A percentile compares a stretch with the other conserved stretches of the same genome.
Evolutionary conservation across 2,113 vertebrate genomes (phyloP).

Genomic region (Plectropomus leopardus): DNA sequence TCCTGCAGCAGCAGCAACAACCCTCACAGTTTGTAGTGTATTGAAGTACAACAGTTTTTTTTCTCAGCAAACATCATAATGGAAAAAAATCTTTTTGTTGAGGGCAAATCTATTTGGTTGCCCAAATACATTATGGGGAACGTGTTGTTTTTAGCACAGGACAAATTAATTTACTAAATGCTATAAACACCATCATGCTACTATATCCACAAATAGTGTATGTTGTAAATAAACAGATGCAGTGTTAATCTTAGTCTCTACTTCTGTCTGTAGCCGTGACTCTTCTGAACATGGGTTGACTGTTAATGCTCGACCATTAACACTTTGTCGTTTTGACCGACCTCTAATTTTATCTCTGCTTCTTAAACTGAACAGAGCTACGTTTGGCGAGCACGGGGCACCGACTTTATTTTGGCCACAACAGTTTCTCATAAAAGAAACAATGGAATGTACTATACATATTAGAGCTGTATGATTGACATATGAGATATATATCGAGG

Average conservation of each 20-base stretch:
- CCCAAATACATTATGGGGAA: not conserved
- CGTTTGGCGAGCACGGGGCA: conserved; percentile 28
- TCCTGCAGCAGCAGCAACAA: too few relatives aligned
- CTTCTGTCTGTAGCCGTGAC: not conserved
- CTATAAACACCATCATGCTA: not conserved
- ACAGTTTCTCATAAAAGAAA: conserved; percentile 1
- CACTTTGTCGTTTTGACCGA: conserved; percentile 41
- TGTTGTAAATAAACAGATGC: conserved; percentile 38
- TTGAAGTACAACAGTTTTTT: too few relatives aligned
- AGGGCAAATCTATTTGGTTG: not conserved
- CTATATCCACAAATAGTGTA: not conserved
- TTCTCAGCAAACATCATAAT: not conserved
- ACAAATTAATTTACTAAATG: not conserved
- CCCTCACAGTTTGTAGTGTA: not conserved
- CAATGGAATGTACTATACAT: not conserved
- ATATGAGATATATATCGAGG: not conserved
- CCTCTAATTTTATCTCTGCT: conserved; percentile 47
- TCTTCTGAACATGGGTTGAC: conserved; percentile 21
- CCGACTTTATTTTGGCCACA: conserved; percentile 24
- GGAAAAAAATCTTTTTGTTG: not conserved
- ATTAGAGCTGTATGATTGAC: not conserved
- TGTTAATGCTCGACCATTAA: conserved; percentile 48
- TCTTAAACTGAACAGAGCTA: conserved; percentile 33
- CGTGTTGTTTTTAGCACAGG: not conserved
- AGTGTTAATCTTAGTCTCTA: conserved; percentile 13